Base-by-base conservation (phyloP, 2,797 vertebrate genomes). In the Eutrigla gurnardus region DNA sequence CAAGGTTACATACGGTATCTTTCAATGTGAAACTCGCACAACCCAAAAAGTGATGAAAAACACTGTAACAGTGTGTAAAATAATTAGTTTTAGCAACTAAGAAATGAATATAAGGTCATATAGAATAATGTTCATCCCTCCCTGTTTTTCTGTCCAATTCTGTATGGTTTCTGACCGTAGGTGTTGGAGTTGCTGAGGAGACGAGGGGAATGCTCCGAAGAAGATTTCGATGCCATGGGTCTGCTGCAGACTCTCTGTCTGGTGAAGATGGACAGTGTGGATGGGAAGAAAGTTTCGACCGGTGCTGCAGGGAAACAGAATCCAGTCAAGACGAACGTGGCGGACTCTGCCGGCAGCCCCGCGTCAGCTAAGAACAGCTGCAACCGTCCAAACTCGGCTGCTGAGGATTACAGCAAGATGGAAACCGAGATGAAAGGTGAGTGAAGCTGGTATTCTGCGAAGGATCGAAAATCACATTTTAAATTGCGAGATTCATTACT, bases 151-250 rank as follows among this genome's bases (percentile, higher is more conserved):
- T 25, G 25, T 25, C 25, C 25, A 25, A 25, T 25, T 25, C 25
- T 25, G 25, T 25, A 25, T 54, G 57, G 49, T 62, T 61, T 66
- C 46, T 40, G 9, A 1, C 46, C 1, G 14, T 6, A 94, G 92
- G 96, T 98, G 45, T 82, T 98, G 90, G 96, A 97, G 90, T 90
- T 96, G 86, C 80, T 98, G 83, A 95, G 86, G 65, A 93, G 80
- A 81, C 93, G 82, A 12, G 92, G 89, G 0, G 95, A 83, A 1
- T 83, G 84, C 14, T 91, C 93, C 0, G 90, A 76, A 47, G 93
- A 93, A 37, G 91, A 88, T 73, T 94, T 96, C 2, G 96, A 98
- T 55, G 83, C 94, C 69, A 88, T 97, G 91, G 88, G 93, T 4
- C 94, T 97, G 72, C 90, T 98, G 81, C 94, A 94, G 58, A 95